Percentiles rank a stretch among this genome's conserved stretches.
phyloP scores from a whole-genome alignment of 2,797 vertebrate species.

The Hapalemur alaotrensis region DNA sequence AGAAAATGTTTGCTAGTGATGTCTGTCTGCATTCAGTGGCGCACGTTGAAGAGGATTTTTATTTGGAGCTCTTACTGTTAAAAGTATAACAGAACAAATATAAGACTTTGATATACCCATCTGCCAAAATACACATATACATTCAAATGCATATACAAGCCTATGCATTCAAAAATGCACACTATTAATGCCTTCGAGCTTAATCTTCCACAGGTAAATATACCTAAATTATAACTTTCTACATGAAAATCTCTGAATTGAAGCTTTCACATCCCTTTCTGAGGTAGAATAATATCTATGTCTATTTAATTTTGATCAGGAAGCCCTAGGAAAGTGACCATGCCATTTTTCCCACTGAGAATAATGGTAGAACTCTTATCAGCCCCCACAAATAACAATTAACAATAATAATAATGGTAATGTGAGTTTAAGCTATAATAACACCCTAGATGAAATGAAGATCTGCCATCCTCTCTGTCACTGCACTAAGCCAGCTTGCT shows the following conservation, averaged over 20 bases:
- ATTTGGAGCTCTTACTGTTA: not conserved
- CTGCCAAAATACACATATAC: not conserved
- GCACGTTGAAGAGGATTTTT: not conserved
- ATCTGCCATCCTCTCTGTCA: constrained; percentile 62
- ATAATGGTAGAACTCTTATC: constrained; percentile 37
- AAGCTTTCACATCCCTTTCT: not conserved
- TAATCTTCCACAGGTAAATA: not conserved
- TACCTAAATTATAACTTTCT: not conserved
- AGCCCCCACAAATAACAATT: constrained; percentile 58
- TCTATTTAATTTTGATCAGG: constrained; percentile 42
- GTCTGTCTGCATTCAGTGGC: not conserved
- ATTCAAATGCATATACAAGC: not conserved
- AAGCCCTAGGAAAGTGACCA: not conserved
- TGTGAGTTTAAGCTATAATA: constrained; percentile 69
- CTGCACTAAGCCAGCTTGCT: constrained; percentile 68
- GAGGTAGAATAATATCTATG: constrained; percentile 12
- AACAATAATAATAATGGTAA: constrained; percentile 67
- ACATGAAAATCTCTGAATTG: not conserved
- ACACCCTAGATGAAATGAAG: constrained; percentile 76
- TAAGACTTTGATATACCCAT: not conserved
- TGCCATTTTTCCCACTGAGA: constrained; percentile 35
- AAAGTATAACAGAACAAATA: not conserved
- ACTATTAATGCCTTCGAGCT: not conserved
- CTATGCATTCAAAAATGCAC: not conserved
- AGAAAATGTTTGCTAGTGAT: not conserved